Conservation (phyloP, 2,888 invertebrate genomes). For the Hyalella azteca region DNA sequence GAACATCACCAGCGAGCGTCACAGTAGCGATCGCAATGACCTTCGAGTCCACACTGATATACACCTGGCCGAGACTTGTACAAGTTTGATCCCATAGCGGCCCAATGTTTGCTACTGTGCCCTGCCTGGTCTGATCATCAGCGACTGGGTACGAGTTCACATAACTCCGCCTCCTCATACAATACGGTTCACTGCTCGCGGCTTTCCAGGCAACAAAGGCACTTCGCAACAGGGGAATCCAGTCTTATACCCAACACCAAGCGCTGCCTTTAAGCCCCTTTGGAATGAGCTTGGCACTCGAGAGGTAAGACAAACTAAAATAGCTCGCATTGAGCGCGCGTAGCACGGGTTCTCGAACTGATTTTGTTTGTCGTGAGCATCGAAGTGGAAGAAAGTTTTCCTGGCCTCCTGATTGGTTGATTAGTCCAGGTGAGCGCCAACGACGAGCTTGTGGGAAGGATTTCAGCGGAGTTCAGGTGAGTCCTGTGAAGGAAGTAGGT, state of each 20-base stretch:
- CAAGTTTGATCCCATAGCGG: conserved; percentile 55
- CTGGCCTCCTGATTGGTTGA: not conserved
- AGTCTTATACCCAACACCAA: not conserved
- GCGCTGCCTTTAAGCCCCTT: not conserved
- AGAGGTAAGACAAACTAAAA: not conserved
- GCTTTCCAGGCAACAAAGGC: not conserved
- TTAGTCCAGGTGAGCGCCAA: not conserved
- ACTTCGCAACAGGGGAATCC: not conserved
- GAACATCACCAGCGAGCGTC: conserved; percentile 29
- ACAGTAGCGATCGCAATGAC: conserved; percentile 55
- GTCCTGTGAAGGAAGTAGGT: not conserved
- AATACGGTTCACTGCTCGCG: conserved; percentile 26
- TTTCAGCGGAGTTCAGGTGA: not conserved
- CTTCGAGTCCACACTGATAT: conserved; percentile 52
- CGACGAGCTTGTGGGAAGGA: conserved; percentile 1
- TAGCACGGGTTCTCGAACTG: not conserved
- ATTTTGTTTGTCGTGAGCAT: not conserved
- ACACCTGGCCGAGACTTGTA: conserved; percentile 56
- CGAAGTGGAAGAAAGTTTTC: not conserved
- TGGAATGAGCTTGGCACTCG: not conserved
- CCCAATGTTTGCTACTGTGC: conserved; percentile 41
- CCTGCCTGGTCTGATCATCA: conserved; percentile 14
- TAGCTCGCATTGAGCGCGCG: not conserved
- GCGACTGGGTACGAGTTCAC: not conserved
- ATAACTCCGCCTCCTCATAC: conserved; percentile 3